Percentiles rank a stretch among this genome's conserved stretches.
phyloP scores from a whole-genome alignment of 2,888 invertebrate species.

The Torymus aiolomorphi region DNA sequence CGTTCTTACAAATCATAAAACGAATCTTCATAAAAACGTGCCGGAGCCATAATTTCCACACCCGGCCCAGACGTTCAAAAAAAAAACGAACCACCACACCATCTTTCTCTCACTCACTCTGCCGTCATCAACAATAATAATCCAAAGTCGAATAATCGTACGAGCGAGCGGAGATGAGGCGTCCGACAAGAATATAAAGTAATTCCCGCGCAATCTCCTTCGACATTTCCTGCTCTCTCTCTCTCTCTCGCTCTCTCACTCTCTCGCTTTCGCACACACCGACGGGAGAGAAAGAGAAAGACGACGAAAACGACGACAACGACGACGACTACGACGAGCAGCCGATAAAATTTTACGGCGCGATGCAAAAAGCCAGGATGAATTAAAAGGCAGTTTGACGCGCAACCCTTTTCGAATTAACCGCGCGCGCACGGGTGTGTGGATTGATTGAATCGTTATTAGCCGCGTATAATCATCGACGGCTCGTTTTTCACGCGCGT shows the following conservation, averaged over 20 bases:
- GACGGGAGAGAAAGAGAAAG: too few relatives aligned
- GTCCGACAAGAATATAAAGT: not conserved
- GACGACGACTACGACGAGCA: too few relatives aligned
- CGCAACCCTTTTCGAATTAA: conserved; percentile 25
- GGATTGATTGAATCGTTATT: conserved; percentile 44
- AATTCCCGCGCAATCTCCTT: conserved; percentile 22
- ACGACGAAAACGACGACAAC: too few relatives aligned
- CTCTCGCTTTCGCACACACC: too few relatives aligned
- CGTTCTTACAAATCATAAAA: too few relatives aligned
- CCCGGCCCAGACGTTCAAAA: too few relatives aligned
- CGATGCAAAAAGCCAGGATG: not conserved
- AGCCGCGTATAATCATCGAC: conserved; percentile 27
- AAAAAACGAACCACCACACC: too few relatives aligned
- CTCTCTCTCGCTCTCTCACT: too few relatives aligned
- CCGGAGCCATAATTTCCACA: too few relatives aligned
- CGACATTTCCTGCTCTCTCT: not conserved
- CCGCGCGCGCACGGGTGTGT: not conserved
- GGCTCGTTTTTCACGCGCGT: conserved; percentile 18
- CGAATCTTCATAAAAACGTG: too few relatives aligned
- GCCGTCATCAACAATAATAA: not conserved
- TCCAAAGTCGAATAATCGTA: not conserved
- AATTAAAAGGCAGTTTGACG: conserved; percentile 34
- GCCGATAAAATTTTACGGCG: not conserved
- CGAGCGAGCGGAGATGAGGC: not conserved
- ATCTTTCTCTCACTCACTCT: not conserved